Evolutionary conservation across 2,888 invertebrate genomes (phyloP), one percentile per base, ranked within the genome.

Genomic region (Anthophora plumipes): DNA sequence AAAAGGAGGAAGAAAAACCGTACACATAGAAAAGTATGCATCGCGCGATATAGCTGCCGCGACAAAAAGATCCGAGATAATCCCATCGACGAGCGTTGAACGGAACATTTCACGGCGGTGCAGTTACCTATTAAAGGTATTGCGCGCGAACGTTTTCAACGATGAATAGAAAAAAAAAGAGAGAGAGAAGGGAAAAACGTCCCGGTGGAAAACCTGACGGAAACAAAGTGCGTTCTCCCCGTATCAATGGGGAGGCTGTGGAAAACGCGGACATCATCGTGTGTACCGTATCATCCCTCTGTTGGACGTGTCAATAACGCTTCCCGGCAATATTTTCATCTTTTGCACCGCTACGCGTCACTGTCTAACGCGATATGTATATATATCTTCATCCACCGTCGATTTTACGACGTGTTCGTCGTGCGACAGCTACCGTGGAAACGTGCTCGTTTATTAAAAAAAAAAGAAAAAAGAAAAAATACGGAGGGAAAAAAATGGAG

Each of bases 311-410:
- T 79, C 80, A 73, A 78, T 78, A 59, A 75, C 50, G 60, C 31
- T 61, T 66, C 55, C 59, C 41, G 31, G 54, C 85, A 73, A 85
- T 79, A 82, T 84, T 84, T 76, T 60, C 76, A 70, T 80, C 80
- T 69, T 31, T 76, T 72, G 41, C 67, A 41, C 41, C 7, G 69
- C 31, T 66, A 41, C 79, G 57, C 64, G 84, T 85, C 84, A 76
- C 69, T 54, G 77, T 57, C 79, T 60, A 69, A 85, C 67, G 37
- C 54, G 61, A 60, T 31, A 31, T 31, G 1, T 74, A 82, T 61
- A 75, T 74, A 82, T 61, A 75, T 78, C 74, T 84, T 84, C 85
- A 78, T 83, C 69, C 85, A 82, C 80, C 69, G 57, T 43, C 41
- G 72, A 69, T 76, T 66, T 80, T 61, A 57, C 69, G 64, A 46